Percentiles rank a stretch among this genome's conserved stretches.
Evolutionary conservation across 2,888 invertebrate genomes (phyloP).

Genomic region (Tetheella fluctuosa): DNA sequence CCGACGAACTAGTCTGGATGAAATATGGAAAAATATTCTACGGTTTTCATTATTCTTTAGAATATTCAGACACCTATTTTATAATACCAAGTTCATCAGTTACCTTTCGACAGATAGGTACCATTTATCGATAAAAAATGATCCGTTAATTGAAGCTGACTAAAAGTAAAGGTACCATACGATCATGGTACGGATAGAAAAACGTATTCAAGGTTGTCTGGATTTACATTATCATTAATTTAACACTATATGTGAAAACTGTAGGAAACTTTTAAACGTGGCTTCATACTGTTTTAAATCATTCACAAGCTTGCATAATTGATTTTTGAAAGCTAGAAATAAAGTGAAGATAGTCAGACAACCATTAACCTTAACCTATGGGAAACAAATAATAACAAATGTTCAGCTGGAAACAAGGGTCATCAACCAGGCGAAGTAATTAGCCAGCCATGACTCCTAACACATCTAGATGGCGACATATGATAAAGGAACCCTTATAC

Average conservation of each 20-base stretch:
- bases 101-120: neutral
- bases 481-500: neutral
- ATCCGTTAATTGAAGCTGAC: neutral
- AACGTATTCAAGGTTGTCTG: slow-evolving; percentile 10
- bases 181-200: slow-evolving; percentile 2
- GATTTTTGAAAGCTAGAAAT: neutral
- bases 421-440: slow-evolving; percentile 1
- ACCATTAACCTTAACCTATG: neutral
- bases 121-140: neutral
- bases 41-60: neutral
- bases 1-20: slow-evolving; percentile 7
- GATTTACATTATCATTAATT: slow-evolving; percentile 8
- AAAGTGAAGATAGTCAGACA: neutral
- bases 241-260: neutral
- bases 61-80: slow-evolving; percentile 4
- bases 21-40: slow-evolving; percentile 7
- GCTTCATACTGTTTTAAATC: neutral
- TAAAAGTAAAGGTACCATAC: slow-evolving; percentile 8
- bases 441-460: slow-evolving; percentile 5
- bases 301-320: neutral
- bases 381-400: neutral
- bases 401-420: neutral
- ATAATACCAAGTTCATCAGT: neutral
- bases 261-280: neutral
- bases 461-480: neutral